These are phyloP conservation scores for Anastrepha ludens DNA, from an alignment of 1,140 invertebrate genomes.

Conservation along the genomic window DNA sequence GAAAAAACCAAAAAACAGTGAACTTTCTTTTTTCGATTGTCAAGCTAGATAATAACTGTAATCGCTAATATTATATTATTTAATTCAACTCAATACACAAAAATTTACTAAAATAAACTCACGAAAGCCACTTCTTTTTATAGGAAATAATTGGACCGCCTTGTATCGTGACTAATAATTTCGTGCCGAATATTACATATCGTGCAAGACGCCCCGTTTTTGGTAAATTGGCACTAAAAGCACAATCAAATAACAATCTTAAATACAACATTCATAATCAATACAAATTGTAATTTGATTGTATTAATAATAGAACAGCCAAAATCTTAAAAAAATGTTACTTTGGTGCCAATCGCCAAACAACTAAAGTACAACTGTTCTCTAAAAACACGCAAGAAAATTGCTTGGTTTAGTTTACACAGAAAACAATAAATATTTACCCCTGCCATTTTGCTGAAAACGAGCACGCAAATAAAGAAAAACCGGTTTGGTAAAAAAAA, in stretches of 20 bases:
- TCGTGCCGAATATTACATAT: not conserved
- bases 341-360: not conserved
- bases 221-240: slow-evolving; percentile 18
- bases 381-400: not conserved
- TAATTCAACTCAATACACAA: not conserved
- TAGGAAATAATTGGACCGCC: not conserved
- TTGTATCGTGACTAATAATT: too few species aligned
- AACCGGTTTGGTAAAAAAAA: not conserved
- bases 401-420: too few species aligned
- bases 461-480: not conserved
- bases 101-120: not conserved
- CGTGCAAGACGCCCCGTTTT: not conserved
- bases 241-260: slow-evolving; percentile 9
- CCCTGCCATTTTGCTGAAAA: not conserved
- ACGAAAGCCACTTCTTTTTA: not conserved
- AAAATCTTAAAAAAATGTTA: not conserved
- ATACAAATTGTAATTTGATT: slow-evolving; percentile 32
- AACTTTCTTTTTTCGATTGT: not conserved
- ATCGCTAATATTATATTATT: not conserved
- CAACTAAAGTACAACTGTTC: not conserved
- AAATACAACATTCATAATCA: not conserved
- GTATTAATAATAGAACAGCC: not conserved
- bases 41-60: not conserved
- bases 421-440: not conserved
- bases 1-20: too few species aligned